Percentiles rank a stretch among this genome's conserved stretches.
phyloP scores from a whole-genome alignment of 2,797 vertebrate genomes.

The Liparis tanakae region DNA sequence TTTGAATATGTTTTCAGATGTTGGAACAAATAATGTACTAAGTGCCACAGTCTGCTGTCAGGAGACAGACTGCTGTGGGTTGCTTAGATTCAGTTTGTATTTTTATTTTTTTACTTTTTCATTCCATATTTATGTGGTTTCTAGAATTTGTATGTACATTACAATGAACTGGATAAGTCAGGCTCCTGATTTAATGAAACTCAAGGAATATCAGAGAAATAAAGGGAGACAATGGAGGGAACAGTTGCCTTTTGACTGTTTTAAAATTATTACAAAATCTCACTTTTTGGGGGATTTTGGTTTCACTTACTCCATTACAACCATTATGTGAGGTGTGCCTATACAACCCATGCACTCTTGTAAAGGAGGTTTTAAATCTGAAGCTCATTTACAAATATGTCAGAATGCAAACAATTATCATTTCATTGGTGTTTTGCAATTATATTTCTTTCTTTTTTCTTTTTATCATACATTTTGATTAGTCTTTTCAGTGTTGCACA shows the following conservation, averaged over 20 bases:
- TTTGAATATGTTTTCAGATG: constrained; percentile 13
- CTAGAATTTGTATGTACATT: background rate
- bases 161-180: background rate
- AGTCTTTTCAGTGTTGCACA: background rate
- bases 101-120: background rate
- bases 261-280: no score
- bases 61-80: background rate
- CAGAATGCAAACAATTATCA: background rate
- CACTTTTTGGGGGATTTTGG: background rate
- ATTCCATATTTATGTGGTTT: background rate
- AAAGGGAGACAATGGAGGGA: background rate
- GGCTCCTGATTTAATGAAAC: background rate
- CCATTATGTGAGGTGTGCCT: no score
- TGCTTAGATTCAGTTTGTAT: background rate
- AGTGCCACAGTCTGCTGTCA: background rate
- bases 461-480: background rate
- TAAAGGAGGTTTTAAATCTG: no score
- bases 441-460: background rate
- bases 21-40: constrained; percentile 7
- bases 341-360: no score
- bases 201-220: background rate
- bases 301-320: background rate
- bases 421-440: background rate
- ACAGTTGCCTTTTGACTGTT: background rate
- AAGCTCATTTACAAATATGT: background rate